phyloP scores from a whole-genome alignment of 2,113 vertebrate species.

The Hippocampus barbouri region DNA sequence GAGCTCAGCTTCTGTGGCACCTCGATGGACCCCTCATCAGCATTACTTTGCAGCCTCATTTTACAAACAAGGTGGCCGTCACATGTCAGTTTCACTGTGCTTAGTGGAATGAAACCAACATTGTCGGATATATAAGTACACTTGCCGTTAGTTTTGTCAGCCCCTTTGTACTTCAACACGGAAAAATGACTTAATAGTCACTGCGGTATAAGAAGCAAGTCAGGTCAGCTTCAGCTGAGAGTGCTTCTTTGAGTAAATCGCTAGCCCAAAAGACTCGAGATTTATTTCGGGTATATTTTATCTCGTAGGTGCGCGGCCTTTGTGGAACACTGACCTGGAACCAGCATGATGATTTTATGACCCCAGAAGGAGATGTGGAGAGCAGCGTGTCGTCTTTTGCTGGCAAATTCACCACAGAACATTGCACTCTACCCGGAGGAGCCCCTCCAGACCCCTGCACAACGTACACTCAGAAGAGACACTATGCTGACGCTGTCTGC shows the following conservation, averaged over 20 bases:
- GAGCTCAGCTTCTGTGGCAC: slow-evolving; percentile 80
- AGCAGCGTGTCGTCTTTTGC: slow-evolving; percentile 71
- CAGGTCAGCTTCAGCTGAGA: too few relatives aligned
- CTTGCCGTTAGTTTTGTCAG: too few relatives aligned
- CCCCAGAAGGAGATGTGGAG: slow-evolving; percentile 83
- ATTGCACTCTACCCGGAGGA: slow-evolving; percentile 51
- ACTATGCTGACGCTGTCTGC: slow-evolving; percentile 74
- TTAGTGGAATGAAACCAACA: background rate
- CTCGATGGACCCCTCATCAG: slow-evolving; percentile 71
- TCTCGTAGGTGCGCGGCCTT: slow-evolving; percentile 81
- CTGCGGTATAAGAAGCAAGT: too few relatives aligned
- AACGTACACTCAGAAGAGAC: slow-evolving; percentile 68
- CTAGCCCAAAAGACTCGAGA: too few relatives aligned
- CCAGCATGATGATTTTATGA: slow-evolving; percentile 87
- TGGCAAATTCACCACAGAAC: slow-evolving; percentile 70
- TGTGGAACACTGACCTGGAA: slow-evolving; percentile 88
- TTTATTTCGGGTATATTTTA: background rate
- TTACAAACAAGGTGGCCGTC: slow-evolving; percentile 75
- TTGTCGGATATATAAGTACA: too few relatives aligned
- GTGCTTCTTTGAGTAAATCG: too few relatives aligned
- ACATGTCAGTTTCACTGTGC: background rate
- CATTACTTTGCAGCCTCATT: slow-evolving; percentile 80
- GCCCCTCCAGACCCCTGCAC: slow-evolving; percentile 63
- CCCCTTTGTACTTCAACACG: too few relatives aligned
- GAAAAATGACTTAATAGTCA: too few relatives aligned